Percentiles rank a stretch among this genome's conserved stretches.
phyloP scores from a whole-genome alignment of 2,113 vertebrate genomes.

The Dicaeum eximium region DNA sequence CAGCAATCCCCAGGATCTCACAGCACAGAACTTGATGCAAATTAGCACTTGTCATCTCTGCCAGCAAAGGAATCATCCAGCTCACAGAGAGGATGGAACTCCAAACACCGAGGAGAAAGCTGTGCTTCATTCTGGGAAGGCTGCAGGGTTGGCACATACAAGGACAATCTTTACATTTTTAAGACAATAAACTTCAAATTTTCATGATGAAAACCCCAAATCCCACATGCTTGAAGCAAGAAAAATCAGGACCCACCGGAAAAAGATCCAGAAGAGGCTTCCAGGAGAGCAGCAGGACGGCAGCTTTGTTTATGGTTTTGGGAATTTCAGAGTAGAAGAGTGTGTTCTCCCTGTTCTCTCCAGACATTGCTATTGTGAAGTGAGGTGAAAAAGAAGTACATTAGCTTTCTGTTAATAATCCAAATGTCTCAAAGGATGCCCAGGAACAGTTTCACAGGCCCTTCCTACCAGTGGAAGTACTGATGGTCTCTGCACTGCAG shows the following conservation, averaged over 20 bases:
- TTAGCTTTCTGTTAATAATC: background rate
- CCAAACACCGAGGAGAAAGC: background rate
- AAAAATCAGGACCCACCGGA: slow-evolving; percentile 67
- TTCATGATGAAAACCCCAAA: background rate
- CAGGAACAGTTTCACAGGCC: background rate
- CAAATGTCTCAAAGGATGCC: background rate
- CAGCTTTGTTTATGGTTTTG: slow-evolving; percentile 78
- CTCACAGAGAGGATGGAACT: background rate
- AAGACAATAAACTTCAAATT: background rate
- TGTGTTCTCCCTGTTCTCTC: slow-evolving; percentile 82
- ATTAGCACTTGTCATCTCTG: background rate
- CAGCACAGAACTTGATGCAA: background rate
- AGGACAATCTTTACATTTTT: background rate
- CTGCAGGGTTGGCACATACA: background rate
- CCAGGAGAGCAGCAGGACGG: slow-evolving; percentile 78
- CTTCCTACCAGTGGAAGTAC: background rate
- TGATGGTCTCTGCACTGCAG: background rate
- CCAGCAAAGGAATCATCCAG: background rate
- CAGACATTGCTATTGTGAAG: slow-evolving; percentile 76
- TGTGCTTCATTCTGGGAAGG: background rate
- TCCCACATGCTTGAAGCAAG: background rate
- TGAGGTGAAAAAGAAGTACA: background rate
- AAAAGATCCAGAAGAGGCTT: slow-evolving; percentile 83
- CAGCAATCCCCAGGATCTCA: background rate
- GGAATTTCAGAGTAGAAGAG: slow-evolving; percentile 85